phyloP scores from a whole-genome alignment of 2,113 vertebrate genomes.

The Madoqua kirkii region DNA sequence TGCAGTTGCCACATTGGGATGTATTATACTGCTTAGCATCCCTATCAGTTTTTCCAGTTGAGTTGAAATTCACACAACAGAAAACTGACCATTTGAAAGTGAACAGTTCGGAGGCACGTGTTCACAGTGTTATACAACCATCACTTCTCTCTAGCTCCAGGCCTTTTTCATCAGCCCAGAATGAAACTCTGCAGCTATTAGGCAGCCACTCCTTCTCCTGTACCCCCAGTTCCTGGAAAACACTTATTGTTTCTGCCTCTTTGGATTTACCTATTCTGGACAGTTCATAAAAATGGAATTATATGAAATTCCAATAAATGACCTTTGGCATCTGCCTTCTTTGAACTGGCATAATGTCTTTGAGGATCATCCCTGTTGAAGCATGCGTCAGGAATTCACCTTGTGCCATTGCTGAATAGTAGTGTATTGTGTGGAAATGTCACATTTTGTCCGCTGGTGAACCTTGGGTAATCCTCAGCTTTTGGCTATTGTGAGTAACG shows the following conservation, averaged over 20 bases:
- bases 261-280: not conserved
- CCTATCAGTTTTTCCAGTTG: not conserved
- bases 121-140: not conserved
- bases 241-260: not conserved
- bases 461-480: not conserved
- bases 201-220: rapidly evolving
- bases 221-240: not conserved
- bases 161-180: not conserved
- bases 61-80: not conserved
- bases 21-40: rapidly evolving
- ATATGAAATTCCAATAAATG: not conserved
- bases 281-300: not conserved
- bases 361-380: not conserved
- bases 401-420: too few relatives aligned
- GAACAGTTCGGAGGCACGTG: not conserved
- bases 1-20: not conserved
- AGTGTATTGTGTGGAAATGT: rapidly evolving
- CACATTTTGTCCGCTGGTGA: rapidly evolving
- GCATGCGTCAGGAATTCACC: rapidly evolving
- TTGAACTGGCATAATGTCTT: not conserved
- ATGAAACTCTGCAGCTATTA: not conserved
- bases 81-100: not conserved
- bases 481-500: not conserved
- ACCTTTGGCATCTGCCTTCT: not conserved
- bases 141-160: not conserved